These are phyloP conservation scores for Spodoptera picta DNA, from an alignment of 2,888 invertebrate genomes.

Conservation along the genomic window DNA sequence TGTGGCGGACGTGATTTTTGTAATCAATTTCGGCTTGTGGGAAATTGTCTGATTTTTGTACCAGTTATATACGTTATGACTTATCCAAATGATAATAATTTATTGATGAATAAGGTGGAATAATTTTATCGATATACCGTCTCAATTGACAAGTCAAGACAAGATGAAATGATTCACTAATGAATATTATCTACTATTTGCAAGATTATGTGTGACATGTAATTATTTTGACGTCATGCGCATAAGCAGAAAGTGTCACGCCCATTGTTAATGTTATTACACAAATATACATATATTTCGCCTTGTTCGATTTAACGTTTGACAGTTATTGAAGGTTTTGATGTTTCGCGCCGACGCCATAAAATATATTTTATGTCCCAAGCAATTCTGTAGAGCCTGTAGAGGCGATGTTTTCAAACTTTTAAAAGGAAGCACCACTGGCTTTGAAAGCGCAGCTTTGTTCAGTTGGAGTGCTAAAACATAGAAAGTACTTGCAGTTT, in stretches of 20 bases:
- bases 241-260: slow-evolving; percentile 58
- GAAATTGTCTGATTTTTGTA: slow-evolving; percentile 21
- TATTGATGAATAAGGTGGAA: neutral
- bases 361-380: slow-evolving; percentile 86
- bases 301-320: slow-evolving; percentile 75
- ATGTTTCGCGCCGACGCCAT: slow-evolving; percentile 80
- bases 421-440: slow-evolving; percentile 78
- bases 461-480: slow-evolving; percentile 78
- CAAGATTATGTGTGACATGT: slow-evolving; percentile 17
- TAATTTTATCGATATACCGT: slow-evolving; percentile 3
- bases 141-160: neutral
- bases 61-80: neutral
- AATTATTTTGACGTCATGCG: slow-evolving; percentile 30
- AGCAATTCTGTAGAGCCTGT: slow-evolving; percentile 75
- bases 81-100: neutral
- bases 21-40: slow-evolving; percentile 50
- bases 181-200: slow-evolving; percentile 26
- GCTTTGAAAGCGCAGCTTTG: slow-evolving; percentile 77
- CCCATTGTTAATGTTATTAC: slow-evolving; percentile 60
- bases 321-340: slow-evolving; percentile 81
- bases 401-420: slow-evolving; percentile 74
- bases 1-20: slow-evolving; percentile 67
- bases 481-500: slow-evolving; percentile 73
- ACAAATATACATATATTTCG: slow-evolving; percentile 66
- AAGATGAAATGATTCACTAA: slow-evolving; percentile 11